phyloP scores from a whole-genome alignment of 2,888 invertebrate genomes.

The Thecophora atra region DNA sequence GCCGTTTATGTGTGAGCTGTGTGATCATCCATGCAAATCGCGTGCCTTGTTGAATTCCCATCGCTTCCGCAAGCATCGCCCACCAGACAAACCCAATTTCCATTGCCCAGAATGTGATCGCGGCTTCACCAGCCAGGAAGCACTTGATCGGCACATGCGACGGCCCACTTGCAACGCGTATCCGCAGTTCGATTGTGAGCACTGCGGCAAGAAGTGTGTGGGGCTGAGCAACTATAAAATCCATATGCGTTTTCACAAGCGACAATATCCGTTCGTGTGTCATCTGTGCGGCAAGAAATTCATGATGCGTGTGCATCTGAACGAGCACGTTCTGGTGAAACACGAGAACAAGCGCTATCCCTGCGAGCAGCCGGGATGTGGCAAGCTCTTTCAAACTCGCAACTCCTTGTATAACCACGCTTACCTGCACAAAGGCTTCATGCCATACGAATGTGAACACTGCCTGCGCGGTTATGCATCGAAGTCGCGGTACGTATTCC shows the following conservation, averaged over 20 bases:
- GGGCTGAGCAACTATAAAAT: conserved; percentile 47
- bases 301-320: conserved; percentile 47
- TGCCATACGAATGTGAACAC: conserved; percentile 47
- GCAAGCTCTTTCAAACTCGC: conserved; percentile 45
- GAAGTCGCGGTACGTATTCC: conserved; percentile 41
- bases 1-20: conserved; percentile 45
- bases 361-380: conserved; percentile 44
- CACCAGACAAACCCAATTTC: conserved; percentile 27
- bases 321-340: conserved; percentile 44
- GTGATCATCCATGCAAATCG: conserved; percentile 39
- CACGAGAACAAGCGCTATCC: conserved; percentile 47
- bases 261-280: conserved; percentile 47
- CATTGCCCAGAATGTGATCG: conserved; percentile 43
- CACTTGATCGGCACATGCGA: conserved; percentile 40
- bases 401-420: conserved; percentile 46
- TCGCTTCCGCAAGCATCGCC: conserved; percentile 48
- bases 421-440: conserved; percentile 43
- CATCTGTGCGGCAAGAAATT: conserved; percentile 45
- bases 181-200: conserved; percentile 46
- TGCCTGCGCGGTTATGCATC: conserved; percentile 42
- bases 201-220: conserved; percentile 43
- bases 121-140: conserved; percentile 39
- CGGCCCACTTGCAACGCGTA: conserved; percentile 44
- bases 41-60: conserved; percentile 45
- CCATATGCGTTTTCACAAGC: conserved; percentile 47